Percentiles rank a stretch among this genome's conserved stretches.
phyloP scores from a whole-genome alignment of 2,797 vertebrate genomes.

The Thripadectes ignobilis region DNA sequence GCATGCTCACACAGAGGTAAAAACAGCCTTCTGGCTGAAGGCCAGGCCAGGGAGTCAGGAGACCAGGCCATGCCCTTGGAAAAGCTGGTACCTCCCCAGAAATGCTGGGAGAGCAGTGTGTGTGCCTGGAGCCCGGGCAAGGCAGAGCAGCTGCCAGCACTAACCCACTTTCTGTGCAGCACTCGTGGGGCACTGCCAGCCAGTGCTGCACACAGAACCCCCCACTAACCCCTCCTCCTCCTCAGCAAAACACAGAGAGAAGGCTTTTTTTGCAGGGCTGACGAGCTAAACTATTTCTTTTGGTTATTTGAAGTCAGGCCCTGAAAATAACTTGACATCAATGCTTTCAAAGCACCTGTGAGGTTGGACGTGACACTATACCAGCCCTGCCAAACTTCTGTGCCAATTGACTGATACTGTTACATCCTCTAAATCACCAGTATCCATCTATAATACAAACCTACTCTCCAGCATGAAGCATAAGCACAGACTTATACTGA shows the following conservation, averaged over 20 bases:
- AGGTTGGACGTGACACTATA: not conserved
- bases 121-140: not conserved
- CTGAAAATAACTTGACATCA: not conserved
- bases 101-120: not conserved
- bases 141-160: not conserved
- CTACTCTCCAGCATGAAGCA: not conserved
- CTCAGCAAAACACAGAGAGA: not conserved
- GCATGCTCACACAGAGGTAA: not conserved
- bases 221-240: not conserved
- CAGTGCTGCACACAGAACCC: not conserved
- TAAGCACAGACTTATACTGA: constrained; percentile 38
- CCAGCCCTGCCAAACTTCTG: not conserved
- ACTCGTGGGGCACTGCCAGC: not conserved
- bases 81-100: not conserved
- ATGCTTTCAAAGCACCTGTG: not conserved
- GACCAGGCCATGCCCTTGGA: not conserved
- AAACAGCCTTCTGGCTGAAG: not conserved
- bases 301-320: not conserved
- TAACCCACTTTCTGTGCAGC: not conserved
- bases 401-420: not conserved
- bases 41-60: not conserved
- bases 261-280: not conserved
- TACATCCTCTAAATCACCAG: not conserved
- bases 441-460: not conserved
- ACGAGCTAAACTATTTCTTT: not conserved